phyloP scores from a whole-genome alignment of 2,888 invertebrate genomes.

The Melanargia galathea region DNA sequence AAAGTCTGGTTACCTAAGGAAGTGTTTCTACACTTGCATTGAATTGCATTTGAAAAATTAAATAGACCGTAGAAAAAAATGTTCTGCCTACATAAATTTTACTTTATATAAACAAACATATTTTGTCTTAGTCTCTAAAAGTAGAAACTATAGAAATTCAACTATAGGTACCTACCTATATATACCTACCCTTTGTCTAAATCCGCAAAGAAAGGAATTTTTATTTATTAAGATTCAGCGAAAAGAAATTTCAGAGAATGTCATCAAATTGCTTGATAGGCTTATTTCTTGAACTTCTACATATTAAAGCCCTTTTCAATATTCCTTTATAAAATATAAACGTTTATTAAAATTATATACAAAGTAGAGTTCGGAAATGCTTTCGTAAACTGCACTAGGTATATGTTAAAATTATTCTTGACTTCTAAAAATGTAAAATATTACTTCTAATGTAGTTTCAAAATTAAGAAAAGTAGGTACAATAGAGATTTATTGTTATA shows the following conservation, averaged over 20 bases:
- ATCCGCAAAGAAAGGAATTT: no score
- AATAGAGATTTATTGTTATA: background rate
- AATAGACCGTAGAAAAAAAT: slow-evolving; percentile 15
- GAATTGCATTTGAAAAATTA: slow-evolving; percentile 7
- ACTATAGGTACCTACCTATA: no score
- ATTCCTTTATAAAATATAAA: background rate
- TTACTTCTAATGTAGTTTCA: background rate
- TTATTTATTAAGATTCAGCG: no score
- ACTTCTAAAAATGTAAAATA: background rate
- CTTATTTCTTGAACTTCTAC: no score
- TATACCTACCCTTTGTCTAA: no score
- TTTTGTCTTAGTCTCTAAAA: background rate
- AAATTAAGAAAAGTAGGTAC: background rate
- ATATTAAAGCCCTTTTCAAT: background rate
- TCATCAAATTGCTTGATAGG: no score
- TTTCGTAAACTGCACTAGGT: background rate
- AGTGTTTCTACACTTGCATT: no score
- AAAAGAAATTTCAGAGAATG: no score
- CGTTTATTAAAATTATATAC: background rate
- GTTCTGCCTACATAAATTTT: background rate
- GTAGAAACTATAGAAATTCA: background rate
- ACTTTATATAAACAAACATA: background rate
- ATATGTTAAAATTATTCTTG: background rate
- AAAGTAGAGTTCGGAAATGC: background rate
- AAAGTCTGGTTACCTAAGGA: background rate